Evolutionary conservation across 92 coral and sea anemone genomes (phyloP), one percentile per base, ranked within the genome.

Genomic region (Virgularia gustaviana): DNA sequence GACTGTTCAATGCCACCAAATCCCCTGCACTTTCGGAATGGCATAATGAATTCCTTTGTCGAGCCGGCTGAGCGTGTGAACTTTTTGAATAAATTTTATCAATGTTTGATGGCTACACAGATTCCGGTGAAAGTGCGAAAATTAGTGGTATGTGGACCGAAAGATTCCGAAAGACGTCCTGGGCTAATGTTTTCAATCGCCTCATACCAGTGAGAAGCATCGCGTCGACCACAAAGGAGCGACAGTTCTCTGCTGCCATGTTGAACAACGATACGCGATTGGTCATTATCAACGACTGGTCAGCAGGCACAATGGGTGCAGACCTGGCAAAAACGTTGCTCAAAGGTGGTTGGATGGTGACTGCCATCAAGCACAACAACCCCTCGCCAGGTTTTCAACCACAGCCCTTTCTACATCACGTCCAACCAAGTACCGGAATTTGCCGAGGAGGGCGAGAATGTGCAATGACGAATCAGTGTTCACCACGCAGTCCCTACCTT

Each of bases 131-230:
- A 71, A 30, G 27, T 27, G 16, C 63, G 52, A 4, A 71, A 71
- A 71, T 51, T 71, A 24, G 77, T 71, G 13, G 77, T 53, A 3
- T 62, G 33, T 32, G 65, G 65, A 15, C 77, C 77, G 19, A 49
- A 49, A 41, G 77, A 71, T 71, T 71, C 77, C 35, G 77, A n/a
- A 71, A 54, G 31, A 71, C 77, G 43, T 32, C 65, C 9, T 49
- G 42, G 75, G 42, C 63, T 15, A 71, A 71, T 32, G 77, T 33
- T 6, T 71, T 71, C 43, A 29, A 32, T 0, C 30, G 33, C 63
- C 49, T 71, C 6, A 71, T 53, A 33, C 65, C 77, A 49, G 36
- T 49, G 31, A 38, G 39, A 20, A 49, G 23, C 22, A 33, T 71
- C 29, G 65, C 65, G 36, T 71, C 65, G 3, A 30, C 35, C 18